Evolutionary conservation across 2,888 invertebrate species (phyloP).

Genomic region (Rhagonycha lutea): DNA sequence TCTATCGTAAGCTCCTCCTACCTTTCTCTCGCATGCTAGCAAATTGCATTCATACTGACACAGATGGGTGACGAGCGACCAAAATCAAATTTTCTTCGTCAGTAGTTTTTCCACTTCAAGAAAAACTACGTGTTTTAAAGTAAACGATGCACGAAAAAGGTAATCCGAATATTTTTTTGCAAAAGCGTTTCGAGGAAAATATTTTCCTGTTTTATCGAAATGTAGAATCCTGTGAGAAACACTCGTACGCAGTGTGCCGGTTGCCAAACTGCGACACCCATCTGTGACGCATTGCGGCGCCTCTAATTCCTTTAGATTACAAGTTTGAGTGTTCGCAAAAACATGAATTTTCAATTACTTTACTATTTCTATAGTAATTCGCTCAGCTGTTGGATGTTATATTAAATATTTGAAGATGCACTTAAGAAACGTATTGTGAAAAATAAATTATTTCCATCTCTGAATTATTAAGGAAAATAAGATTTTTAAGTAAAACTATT

Average conservation of each 20-base stretch:
- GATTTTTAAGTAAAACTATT: constrained; percentile 1
- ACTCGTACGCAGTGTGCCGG: constrained; percentile 3
- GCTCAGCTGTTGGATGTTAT: constrained; percentile 1
- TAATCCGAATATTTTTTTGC: constrained; percentile 25
- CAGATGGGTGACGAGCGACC: constrained; percentile 44
- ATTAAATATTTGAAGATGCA: constrained; percentile 15
- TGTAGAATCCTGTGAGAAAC: constrained; percentile 9
- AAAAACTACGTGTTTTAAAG: constrained; percentile 41
- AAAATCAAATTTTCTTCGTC: constrained; percentile 45
- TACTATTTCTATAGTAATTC: constrained; percentile 1
- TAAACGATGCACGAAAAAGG: constrained; percentile 40
- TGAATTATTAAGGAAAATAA: not conserved
- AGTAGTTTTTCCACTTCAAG: constrained; percentile 38
- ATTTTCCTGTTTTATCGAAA: constrained; percentile 15
- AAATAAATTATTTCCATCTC: not conserved
- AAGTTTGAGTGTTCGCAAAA: constrained; percentile 10
- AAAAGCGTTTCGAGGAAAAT: constrained; percentile 19
- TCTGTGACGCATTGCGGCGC: constrained; percentile 19
- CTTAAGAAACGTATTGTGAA: not conserved
- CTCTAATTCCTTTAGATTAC: constrained; percentile 20
- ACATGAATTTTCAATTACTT: constrained; percentile 25
- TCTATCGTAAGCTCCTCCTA: constrained; percentile 34
- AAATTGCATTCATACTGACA: constrained; percentile 44
- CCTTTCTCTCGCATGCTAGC: constrained; percentile 30
- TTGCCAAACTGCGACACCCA: constrained; percentile 9